Percentiles rank a stretch among this genome's conserved stretches.
These are phyloP conservation scores for Eublepharis macularius DNA, from an alignment of 2,113 vertebrate genomes.

Conservation along the genomic window DNA sequence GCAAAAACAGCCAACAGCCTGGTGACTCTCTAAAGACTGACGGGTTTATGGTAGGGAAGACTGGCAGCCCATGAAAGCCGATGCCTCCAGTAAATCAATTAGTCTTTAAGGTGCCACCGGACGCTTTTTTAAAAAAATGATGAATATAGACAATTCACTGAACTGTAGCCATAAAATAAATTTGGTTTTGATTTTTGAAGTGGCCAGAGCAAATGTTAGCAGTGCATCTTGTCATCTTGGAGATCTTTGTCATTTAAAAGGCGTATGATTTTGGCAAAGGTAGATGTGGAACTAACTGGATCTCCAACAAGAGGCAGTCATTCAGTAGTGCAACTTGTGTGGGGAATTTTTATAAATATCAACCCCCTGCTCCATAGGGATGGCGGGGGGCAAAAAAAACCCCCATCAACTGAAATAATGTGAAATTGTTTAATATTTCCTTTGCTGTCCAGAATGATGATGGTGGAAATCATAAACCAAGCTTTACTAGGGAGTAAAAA, in stretches of 20 bases:
- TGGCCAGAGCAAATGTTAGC: background rate
- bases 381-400: background rate
- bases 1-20: too few relatives aligned
- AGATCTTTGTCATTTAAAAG: background rate
- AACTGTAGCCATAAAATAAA: background rate
- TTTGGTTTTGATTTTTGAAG: background rate
- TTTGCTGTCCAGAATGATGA: background rate
- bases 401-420: too few relatives aligned
- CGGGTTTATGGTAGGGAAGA: too few relatives aligned
- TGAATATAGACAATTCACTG: background rate
- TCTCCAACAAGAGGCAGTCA: background rate
- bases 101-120: too few relatives aligned
- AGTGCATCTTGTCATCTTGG: background rate
- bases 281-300: background rate
- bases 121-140: too few relatives aligned
- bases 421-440: background rate
- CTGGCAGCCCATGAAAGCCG: too few relatives aligned
- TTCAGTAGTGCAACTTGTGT: background rate
- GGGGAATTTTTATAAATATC: too few relatives aligned
- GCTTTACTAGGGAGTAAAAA: too few relatives aligned
- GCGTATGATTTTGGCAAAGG: background rate
- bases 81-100: too few relatives aligned
- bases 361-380: too few relatives aligned
- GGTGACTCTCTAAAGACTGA: too few relatives aligned
- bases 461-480: background rate